These are phyloP conservation scores for Gobius niger DNA, from an alignment of 2,113 vertebrate species.

Conservation along the genomic window DNA sequence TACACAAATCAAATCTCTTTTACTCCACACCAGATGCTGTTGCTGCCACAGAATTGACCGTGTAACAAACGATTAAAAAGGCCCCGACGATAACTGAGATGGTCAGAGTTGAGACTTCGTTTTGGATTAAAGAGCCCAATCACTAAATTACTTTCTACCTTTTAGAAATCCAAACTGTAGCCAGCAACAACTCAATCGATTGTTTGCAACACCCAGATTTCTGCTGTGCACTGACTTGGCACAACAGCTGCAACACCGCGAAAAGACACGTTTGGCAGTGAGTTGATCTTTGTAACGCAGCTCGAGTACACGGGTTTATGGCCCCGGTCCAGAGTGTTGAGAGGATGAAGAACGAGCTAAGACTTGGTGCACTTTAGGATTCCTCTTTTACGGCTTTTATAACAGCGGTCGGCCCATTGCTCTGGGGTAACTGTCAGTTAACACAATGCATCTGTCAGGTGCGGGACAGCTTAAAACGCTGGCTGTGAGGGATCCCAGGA, in stretches of 20 bases:
- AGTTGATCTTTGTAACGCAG: neutral
- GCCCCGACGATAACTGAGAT: too few species aligned
- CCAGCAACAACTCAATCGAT: neutral
- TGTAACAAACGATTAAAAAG: too few species aligned
- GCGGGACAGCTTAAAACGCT: neutral
- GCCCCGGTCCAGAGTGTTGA: slow-evolving; percentile 9
- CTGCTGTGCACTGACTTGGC: neutral
- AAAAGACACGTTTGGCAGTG: neutral
- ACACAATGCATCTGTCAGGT: slow-evolving; percentile 8
- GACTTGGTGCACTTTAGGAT: slow-evolving; percentile 1
- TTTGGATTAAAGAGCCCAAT: too few species aligned
- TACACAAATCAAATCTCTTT: too few species aligned
- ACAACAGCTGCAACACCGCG: slow-evolving; percentile 1
- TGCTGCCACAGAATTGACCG: too few species aligned
- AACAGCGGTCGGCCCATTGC: neutral
- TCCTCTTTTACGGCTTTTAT: slow-evolving; percentile 8
- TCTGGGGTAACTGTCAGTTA: slow-evolving; percentile 4
- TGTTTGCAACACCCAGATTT: neutral
- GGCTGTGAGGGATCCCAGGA: neutral
- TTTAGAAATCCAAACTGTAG: neutral
- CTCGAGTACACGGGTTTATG: slow-evolving; percentile 18
- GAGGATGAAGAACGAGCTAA: neutral
- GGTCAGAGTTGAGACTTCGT: too few species aligned
- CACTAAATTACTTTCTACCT: too few species aligned
- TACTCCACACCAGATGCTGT: too few species aligned